A percentile compares a stretch with the other conserved stretches of the same genome.
Evolutionary conservation across 1,140 invertebrate species (phyloP).

Genomic region (Drosophila sechellia): DNA sequence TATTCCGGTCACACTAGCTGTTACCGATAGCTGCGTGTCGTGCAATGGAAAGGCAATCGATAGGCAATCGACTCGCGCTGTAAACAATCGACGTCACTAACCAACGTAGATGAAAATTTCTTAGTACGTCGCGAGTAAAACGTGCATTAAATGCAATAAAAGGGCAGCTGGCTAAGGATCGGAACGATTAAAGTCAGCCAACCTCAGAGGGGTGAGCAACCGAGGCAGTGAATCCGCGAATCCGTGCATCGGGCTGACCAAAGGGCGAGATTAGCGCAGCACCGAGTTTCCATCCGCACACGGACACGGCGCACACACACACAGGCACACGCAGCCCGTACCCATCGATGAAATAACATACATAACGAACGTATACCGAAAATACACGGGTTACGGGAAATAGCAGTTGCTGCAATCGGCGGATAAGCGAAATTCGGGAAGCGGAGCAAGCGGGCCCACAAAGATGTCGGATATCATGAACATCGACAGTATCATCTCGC

Average conservation of each 20-base stretch:
- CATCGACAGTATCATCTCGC: conserved; percentile 83
- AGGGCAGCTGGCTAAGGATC: conserved; percentile 37
- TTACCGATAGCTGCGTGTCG: background rate
- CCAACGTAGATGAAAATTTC: conserved; percentile 58
- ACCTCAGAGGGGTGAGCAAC: conserved; percentile 58
- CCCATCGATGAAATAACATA: conserved; percentile 76
- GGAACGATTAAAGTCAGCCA: conserved; percentile 55
- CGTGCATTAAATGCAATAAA: conserved; percentile 69
- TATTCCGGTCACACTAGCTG: background rate
- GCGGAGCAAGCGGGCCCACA: conserved; percentile 29
- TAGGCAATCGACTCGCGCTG: conserved; percentile 11
- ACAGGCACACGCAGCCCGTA: conserved; percentile 38
- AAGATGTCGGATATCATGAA: conserved; percentile 82
- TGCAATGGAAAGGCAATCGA: conserved; percentile 13
- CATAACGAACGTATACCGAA: conserved; percentile 78
- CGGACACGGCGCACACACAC: conserved; percentile 37
- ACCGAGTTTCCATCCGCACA: conserved; percentile 40
- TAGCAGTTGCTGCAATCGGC: conserved; percentile 26
- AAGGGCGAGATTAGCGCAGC: background rate
- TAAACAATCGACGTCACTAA: conserved; percentile 27
- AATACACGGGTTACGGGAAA: conserved; percentile 68
- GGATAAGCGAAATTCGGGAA: conserved; percentile 26
- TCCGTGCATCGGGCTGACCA: conserved; percentile 32
- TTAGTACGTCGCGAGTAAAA: conserved; percentile 57
- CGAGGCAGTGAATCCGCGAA: conserved; percentile 55